These are phyloP conservation scores for Manis pentadactyla DNA, from an alignment of 2,797 vertebrate genomes.

Conservation along the genomic window DNA sequence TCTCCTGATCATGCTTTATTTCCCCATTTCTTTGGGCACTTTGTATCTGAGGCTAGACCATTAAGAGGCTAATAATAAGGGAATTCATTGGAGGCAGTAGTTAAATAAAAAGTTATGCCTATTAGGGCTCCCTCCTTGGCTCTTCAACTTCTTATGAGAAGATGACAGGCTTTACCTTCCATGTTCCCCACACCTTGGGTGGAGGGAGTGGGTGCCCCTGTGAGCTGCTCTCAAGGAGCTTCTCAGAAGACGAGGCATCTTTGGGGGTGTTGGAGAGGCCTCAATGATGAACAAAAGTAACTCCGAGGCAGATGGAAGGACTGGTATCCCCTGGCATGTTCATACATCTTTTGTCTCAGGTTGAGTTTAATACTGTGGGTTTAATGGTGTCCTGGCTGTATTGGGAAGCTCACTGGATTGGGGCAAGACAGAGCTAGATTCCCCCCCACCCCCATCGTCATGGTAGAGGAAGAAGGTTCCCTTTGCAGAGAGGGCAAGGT, in stretches of 20 bases:
- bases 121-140: neutral
- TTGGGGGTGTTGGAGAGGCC: neutral
- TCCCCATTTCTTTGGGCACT: neutral
- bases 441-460: accelerated
- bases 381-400: neutral
- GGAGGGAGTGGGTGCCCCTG: neutral
- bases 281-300: neutral
- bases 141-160: neutral
- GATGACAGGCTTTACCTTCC: neutral
- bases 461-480: neutral
- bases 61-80: neutral
- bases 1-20: neutral
- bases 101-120: neutral
- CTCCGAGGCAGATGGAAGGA: neutral
- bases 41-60: neutral
- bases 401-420: neutral
- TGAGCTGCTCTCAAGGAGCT: neutral
- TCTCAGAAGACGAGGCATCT: neutral
- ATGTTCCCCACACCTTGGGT: neutral
- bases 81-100: neutral
- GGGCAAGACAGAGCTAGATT: neutral
- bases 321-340: neutral
- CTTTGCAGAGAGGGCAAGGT: neutral
- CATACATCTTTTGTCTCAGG: neutral
- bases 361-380: neutral